A percentile compares a stretch with the other conserved stretches of the same genome.
Evolutionary conservation across 2,113 vertebrate species (phyloP).

Genomic region (Melozone crissalis): DNA sequence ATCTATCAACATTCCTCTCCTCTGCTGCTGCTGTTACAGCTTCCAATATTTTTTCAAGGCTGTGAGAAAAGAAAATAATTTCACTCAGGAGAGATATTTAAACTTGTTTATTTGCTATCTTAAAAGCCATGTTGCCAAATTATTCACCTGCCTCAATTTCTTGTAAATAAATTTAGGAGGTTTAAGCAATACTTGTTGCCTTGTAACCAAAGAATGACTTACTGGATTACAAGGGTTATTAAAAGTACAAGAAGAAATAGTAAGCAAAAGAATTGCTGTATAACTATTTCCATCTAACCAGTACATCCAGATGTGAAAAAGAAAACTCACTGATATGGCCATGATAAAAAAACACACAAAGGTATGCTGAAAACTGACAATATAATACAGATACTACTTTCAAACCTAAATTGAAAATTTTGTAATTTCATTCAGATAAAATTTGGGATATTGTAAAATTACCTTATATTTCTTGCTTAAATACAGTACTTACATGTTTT

Average conservation of each 20-base stretch:
- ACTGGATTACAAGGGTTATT: not conserved
- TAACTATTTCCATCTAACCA: not conserved
- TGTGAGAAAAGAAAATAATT: conserved; percentile 61
- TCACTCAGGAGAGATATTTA: not conserved
- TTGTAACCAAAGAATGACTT: not conserved
- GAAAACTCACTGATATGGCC: not conserved
- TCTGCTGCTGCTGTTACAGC: conserved; percentile 91
- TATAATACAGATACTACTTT: not conserved
- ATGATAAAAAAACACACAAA: not conserved
- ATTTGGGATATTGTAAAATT: not conserved
- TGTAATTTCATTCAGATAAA: not conserved
- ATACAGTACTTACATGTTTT: conserved; percentile 86
- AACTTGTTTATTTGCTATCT: not conserved
- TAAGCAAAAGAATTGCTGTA: not conserved
- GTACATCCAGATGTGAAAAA: not conserved
- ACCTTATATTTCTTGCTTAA: not conserved
- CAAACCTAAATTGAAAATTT: not conserved
- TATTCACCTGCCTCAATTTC: not conserved
- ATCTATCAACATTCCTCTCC: conserved; percentile 83
- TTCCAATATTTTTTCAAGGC: conserved; percentile 96
- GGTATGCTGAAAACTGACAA: not conserved
- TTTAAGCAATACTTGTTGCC: not conserved
- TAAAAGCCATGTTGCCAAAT: not conserved
- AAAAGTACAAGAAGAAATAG: no score
- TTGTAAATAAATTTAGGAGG: not conserved